These are phyloP conservation scores for Heterodera schachtii DNA, from an alignment of 1,140 invertebrate genomes.

Conservation along the genomic window DNA sequence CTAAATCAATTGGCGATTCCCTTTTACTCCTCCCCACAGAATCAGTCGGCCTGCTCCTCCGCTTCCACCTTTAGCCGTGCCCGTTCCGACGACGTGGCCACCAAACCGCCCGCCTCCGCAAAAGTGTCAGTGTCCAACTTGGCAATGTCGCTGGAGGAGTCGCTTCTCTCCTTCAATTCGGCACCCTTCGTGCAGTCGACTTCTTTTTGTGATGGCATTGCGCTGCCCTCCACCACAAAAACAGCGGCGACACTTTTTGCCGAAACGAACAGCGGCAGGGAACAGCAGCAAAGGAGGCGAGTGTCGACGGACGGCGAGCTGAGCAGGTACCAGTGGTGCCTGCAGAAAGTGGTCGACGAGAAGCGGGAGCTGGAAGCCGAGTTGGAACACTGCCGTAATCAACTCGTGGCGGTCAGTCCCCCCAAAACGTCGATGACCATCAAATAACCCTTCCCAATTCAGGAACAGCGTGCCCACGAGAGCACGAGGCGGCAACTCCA, in stretches of 20 bases:
- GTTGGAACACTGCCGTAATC: slow-evolving; percentile 42
- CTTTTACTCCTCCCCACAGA: too few relatives aligned
- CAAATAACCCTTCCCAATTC: slow-evolving; percentile 1
- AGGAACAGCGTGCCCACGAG: slow-evolving; percentile 58
- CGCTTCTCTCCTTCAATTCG: background rate
- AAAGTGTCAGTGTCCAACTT: slow-evolving; percentile 3
- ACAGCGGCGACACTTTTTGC: background rate
- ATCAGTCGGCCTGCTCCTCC: background rate
- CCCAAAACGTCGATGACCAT: too few relatives aligned
- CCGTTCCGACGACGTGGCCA: slow-evolving; percentile 1
- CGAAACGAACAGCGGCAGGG: background rate
- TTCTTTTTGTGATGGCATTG: background rate
- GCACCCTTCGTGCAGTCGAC: background rate
- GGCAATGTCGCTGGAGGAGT: background rate
- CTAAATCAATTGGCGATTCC: background rate
- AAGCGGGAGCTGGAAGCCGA: slow-evolving; percentile 50
- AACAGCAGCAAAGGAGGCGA: slow-evolving; percentile 18
- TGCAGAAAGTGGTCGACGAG: slow-evolving; percentile 50
- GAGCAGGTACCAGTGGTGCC: slow-evolving; percentile 40
- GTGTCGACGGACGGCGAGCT: slow-evolving; percentile 37
- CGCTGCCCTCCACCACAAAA: too few relatives aligned
- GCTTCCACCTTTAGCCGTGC: background rate
- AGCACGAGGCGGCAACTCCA: slow-evolving; percentile 46
- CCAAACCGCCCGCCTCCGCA: slow-evolving; percentile 25
- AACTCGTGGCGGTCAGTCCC: slow-evolving; percentile 46